phyloP scores from a whole-genome alignment of 2,888 invertebrate species.

The Apocheima hispidaria region DNA sequence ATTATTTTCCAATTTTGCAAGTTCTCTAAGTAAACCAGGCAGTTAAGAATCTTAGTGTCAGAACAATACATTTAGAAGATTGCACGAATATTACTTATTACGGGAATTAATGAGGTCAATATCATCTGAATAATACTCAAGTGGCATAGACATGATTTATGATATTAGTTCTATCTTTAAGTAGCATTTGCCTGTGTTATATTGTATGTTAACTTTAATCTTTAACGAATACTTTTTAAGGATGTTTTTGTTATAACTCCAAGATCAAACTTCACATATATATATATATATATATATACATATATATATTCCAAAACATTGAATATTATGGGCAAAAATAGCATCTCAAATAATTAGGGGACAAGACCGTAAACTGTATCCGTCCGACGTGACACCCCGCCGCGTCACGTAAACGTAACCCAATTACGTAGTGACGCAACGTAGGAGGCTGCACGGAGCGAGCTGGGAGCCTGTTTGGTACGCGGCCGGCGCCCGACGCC shows the following conservation, averaged over 20 bases:
- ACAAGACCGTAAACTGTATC: slow-evolving; percentile 66
- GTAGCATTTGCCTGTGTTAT: not conserved
- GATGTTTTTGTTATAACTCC: too few species aligned
- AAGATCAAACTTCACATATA: too few species aligned
- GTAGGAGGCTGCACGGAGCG: slow-evolving; percentile 49
- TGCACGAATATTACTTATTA: not conserved
- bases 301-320: too few species aligned
- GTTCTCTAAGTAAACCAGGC: not conserved
- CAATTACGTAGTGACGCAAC: slow-evolving; percentile 83
- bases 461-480: slow-evolving; percentile 74
- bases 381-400: slow-evolving; percentile 69
- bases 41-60: not conserved
- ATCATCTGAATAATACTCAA: too few species aligned
- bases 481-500: slow-evolving; percentile 65
- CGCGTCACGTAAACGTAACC: slow-evolving; percentile 83
- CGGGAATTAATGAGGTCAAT: too few species aligned
- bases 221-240: too few species aligned
- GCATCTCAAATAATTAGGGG: slow-evolving; percentile 75
- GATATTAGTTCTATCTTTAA: too few species aligned
- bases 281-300: too few species aligned
- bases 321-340: not conserved
- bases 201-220: too few species aligned
- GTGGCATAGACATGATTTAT: too few species aligned
- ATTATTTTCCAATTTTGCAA: slow-evolving; percentile 16
- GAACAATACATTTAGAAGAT: not conserved